These are phyloP conservation scores for Achatina immaculata DNA, from an alignment of 1,140 invertebrate species.

Conservation along the genomic window DNA sequence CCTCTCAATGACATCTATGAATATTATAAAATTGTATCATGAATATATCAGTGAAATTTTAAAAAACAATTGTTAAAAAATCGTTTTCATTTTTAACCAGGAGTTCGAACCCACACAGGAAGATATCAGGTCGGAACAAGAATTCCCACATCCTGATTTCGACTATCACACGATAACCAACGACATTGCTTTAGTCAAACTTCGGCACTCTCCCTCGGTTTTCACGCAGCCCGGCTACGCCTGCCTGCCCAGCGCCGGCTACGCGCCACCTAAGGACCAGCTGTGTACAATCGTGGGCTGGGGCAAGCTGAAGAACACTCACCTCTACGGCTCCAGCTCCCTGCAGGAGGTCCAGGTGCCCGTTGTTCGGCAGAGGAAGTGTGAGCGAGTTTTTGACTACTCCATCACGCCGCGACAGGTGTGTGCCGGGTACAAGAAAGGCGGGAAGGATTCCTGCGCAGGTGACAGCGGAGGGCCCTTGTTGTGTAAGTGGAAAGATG, in stretches of 20 bases:
- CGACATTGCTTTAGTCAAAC: constrained; percentile 90
- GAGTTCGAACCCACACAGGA: constrained; percentile 66
- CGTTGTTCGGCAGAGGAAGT: constrained; percentile 85
- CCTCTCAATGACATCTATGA: no score
- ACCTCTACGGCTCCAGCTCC: constrained; percentile 81
- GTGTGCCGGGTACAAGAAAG: constrained; percentile 75
- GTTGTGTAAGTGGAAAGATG: constrained; percentile 73
- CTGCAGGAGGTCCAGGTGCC: constrained; percentile 90
- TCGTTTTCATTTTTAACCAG: constrained; percentile 70
- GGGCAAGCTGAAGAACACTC: constrained; percentile 82
- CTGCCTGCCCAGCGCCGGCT: constrained; percentile 83
- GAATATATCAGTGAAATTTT: no score
- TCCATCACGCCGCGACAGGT: constrained; percentile 80
- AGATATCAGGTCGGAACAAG: constrained; percentile 76
- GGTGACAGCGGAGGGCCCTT: constrained; percentile 81
- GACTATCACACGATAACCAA: constrained; percentile 90
- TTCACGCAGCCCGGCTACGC: constrained; percentile 82
- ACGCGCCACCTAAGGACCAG: constrained; percentile 45
- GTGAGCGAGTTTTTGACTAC: constrained; percentile 76
- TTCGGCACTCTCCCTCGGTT: constrained; percentile 87
- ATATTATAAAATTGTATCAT: no score
- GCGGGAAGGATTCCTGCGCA: constrained; percentile 75
- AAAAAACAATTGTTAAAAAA: no score
- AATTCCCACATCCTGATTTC: constrained; percentile 87
- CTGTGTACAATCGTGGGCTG: constrained; percentile 78